Base-by-base conservation (phyloP, 2,113 vertebrate species). In the Neodontobutis hainanensis region DNA sequence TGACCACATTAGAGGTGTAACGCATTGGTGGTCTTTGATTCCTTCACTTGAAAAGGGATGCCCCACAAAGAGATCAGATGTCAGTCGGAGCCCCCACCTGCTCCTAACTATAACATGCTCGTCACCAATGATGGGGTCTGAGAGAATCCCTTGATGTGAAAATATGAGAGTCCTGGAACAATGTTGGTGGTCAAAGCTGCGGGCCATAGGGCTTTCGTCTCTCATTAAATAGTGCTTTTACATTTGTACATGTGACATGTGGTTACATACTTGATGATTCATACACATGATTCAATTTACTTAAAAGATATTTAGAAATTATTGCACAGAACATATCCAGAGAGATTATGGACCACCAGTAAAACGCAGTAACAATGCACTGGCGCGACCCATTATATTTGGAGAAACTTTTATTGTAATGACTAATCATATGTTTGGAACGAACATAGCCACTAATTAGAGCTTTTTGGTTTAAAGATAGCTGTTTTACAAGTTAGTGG, bases 1-100 rank as follows among this genome's bases (percentile, higher is more conserved):
- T 64, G 77, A 88, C 83, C 80, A 79, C 86, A 87, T 90, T 48
- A 84, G 75, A 86, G 68, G 78, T 81, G 61, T 66, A 78, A 70
- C 75, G 66, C 87, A 79, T 65, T 80, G 84, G 89, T 88, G 85
- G 84, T 89, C 88, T 86, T 75, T 80, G 82, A 79, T 80, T 82
- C 82, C 38, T 81, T 65, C 6, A 65, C 73, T 77, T 86, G 77
- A 83, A 85, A 84, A 81, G 72, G 43, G 80, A 83, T 64, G 76
- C 61, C 66, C 69, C 80, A 75, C 80, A 83, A 85, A 78, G 80
- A 70, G 76, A 85, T 86, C 84, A 70, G 36, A 85, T 84, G 69
- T 78, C 77, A n/a, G 47, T 64, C 34, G 49, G 68, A 73, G 70
- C 65, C 68, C 65, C 36, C 65, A 72, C 75, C 79, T 60, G 53